Conservation (phyloP, 92 coral and sea anemone species). For the Virgularia gustaviana region DNA sequence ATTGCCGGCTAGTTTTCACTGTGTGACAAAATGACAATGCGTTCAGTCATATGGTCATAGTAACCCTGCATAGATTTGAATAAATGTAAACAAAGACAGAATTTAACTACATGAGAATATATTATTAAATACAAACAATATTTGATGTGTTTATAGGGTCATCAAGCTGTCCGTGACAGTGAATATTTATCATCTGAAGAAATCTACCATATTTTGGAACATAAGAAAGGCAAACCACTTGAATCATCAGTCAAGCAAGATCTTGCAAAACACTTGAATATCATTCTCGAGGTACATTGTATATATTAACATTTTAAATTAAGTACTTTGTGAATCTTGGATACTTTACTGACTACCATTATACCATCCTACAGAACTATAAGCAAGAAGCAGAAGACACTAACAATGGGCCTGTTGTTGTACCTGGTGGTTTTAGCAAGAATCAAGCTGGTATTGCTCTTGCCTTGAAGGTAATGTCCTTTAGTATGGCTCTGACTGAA, state of each 20-base stretch:
- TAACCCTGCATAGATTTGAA: too few relatives aligned
- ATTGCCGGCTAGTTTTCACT: too few relatives aligned
- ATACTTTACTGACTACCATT: neutral
- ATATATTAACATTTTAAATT: neutral
- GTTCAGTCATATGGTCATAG: too few relatives aligned
- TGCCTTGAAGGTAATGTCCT: constrained; percentile 76
- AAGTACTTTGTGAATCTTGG: neutral
- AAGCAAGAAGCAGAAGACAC: constrained; percentile 73
- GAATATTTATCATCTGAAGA: constrained; percentile 13
- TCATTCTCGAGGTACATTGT: constrained; percentile 9
- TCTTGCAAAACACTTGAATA: constrained; percentile 18
- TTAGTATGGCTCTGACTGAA: too few relatives aligned
- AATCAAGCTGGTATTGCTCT: constrained; percentile 86
- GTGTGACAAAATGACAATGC: too few relatives aligned
- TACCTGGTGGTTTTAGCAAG: constrained; percentile 94
- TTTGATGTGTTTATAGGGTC: constrained; percentile 22
- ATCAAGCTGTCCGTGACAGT: constrained; percentile 19
- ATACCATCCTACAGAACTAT: constrained; percentile 63
- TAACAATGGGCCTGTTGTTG: constrained; percentile 82
- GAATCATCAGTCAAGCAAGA: neutral
- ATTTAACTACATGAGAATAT: too few relatives aligned
- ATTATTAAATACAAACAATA: too few relatives aligned
- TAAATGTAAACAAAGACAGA: too few relatives aligned
- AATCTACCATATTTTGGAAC: constrained; percentile 6
- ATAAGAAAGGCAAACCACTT: constrained; percentile 22